Percentiles rank a stretch among this genome's conserved stretches.
Evolutionary conservation across 2,113 vertebrate species (phyloP).

Genomic region (Lichenostomus cassidix): DNA sequence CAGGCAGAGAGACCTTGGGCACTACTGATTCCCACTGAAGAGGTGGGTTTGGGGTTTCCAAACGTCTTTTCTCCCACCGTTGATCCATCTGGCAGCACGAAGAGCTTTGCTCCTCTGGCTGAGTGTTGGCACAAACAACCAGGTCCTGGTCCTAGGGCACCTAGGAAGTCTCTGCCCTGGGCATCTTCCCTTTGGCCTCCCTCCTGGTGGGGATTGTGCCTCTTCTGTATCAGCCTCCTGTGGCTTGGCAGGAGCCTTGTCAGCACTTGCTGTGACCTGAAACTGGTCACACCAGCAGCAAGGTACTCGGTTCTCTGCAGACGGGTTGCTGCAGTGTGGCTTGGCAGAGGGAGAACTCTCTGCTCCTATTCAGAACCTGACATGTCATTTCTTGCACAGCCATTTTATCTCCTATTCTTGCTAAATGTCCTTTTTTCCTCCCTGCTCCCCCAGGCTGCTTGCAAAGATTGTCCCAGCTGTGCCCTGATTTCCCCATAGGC

Average conservation of each 20-base stretch:
- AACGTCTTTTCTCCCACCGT: not conserved
- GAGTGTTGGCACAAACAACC: not conserved
- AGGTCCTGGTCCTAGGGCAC: not conserved
- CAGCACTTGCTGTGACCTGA: conserved; percentile 41
- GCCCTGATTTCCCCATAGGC: not conserved
- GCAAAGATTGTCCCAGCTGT: not conserved
- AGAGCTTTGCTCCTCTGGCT: not conserved
- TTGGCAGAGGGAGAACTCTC: conserved; percentile 11
- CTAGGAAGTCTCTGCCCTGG: not conserved
- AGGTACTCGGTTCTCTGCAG: not conserved
- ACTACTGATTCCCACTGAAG: not conserved
- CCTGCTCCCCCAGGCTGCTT: not conserved
- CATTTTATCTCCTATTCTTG: not conserved
- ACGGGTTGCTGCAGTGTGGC: not conserved
- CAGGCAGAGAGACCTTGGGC: not conserved
- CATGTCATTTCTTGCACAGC: not conserved
- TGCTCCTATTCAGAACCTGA: not conserved
- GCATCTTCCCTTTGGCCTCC: not conserved
- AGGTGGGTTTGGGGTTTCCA: too few relatives aligned
- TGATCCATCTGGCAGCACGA: accelerated
- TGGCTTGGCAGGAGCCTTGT: conserved; percentile 41
- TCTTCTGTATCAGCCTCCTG: not conserved
- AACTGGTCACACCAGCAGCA: conserved; percentile 29
- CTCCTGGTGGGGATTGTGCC: not conserved
- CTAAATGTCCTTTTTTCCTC: not conserved